phyloP scores from a whole-genome alignment of 2,888 invertebrate genomes.

The Panorpa germanica region DNA sequence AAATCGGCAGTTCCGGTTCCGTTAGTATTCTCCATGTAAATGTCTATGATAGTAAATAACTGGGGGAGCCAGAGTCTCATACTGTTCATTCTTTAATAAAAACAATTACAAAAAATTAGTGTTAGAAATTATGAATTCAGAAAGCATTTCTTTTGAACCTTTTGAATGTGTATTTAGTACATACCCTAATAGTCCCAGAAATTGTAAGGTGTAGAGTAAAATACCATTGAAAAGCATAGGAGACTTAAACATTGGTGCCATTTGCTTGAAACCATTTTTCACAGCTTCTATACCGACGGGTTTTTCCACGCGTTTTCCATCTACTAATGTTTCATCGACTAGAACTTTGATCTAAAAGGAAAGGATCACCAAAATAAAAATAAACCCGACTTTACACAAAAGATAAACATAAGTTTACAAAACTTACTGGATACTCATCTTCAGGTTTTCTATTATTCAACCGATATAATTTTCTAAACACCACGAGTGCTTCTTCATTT shows the following conservation, averaged over 20 bases:
- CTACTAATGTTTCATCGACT: too few relatives aligned
- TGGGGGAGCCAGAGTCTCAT: constrained; percentile 76
- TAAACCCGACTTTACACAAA: too few relatives aligned
- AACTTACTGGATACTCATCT: constrained; percentile 48
- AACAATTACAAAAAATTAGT: too few relatives aligned
- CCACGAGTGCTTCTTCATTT: constrained; percentile 40
- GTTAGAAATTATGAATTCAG: constrained; percentile 4
- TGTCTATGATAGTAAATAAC: constrained; percentile 61
- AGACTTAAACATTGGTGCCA: constrained; percentile 40
- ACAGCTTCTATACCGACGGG: too few relatives aligned
- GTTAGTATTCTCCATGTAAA: constrained; percentile 21
- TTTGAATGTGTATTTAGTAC: too few relatives aligned
- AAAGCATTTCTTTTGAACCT: too few relatives aligned
- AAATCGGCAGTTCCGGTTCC: constrained; percentile 15
- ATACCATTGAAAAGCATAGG: constrained; percentile 39
- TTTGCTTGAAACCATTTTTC: constrained; percentile 36
- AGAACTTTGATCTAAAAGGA: too few relatives aligned
- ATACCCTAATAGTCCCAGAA: constrained; percentile 46
- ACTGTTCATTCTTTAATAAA: constrained; percentile 43
- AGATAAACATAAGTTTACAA: too few relatives aligned
- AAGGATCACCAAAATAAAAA: too few relatives aligned
- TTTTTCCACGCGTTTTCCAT: too few relatives aligned
- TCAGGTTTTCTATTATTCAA: constrained; percentile 41
- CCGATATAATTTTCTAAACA: constrained; percentile 42
- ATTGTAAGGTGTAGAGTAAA: constrained; percentile 42